phyloP scores from a whole-genome alignment of 2,888 invertebrate species.

The Serrognathus titanus region DNA sequence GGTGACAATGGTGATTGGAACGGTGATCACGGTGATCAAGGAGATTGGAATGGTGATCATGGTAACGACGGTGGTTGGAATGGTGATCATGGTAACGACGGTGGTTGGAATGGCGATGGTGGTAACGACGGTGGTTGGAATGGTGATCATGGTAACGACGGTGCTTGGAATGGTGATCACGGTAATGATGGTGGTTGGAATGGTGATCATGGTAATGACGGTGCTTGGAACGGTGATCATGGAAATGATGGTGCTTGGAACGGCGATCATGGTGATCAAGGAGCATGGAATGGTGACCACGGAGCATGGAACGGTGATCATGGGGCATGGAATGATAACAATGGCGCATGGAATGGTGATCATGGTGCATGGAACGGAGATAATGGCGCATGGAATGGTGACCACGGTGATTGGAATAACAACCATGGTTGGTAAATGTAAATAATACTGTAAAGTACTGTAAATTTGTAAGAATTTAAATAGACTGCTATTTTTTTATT shows the following conservation, averaged over 20 bases:
- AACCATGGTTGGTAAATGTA: slow-evolving; percentile 13
- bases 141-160: slow-evolving; percentile 9
- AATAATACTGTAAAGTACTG: not conserved
- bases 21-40: slow-evolving; percentile 6
- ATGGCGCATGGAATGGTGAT: not conserved
- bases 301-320: slow-evolving; percentile 8
- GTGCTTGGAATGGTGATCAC: slow-evolving; percentile 5
- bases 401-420: slow-evolving; percentile 22
- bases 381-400: slow-evolving; percentile 6
- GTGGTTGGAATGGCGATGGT: slow-evolving; percentile 1
- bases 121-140: not conserved
- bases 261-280: not conserved
- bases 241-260: not conserved
- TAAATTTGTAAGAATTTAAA: too few relatives aligned
- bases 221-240: not conserved
- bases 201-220: not conserved
- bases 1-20: slow-evolving; percentile 7
- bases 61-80: not conserved
- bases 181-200: slow-evolving; percentile 6
- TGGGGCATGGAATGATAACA: slow-evolving; percentile 3
- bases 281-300: slow-evolving; percentile 4
- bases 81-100: slow-evolving; percentile 13
- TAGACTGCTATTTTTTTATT: too few relatives aligned
- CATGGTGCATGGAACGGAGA: not conserved
- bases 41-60: not conserved